Conservation (phyloP, 2,888 invertebrate genomes). For the Drosophila mimetica region DNA sequence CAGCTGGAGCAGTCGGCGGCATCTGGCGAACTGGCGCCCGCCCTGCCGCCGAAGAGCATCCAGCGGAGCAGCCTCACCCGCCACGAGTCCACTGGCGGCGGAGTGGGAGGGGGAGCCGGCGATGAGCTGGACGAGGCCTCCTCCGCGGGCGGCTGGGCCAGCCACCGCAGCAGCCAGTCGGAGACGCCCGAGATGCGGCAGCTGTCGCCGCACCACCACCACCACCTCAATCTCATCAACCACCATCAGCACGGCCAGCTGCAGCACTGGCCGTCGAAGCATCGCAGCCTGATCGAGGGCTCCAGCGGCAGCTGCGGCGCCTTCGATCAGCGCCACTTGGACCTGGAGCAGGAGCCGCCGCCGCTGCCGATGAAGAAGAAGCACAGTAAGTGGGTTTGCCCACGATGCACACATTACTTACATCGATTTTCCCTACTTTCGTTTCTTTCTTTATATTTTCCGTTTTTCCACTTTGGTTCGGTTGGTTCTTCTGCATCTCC, state of each 20-base stretch:
- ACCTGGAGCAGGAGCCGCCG: conserved; percentile 88
- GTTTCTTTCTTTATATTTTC: conserved; percentile 20
- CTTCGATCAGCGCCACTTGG: conserved; percentile 84
- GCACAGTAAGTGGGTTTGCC: conserved; percentile 91
- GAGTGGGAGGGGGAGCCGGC: conserved; percentile 75
- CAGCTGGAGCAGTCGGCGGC: conserved; percentile 31
- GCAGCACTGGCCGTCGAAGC: conserved; percentile 83
- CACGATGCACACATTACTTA: conserved; percentile 67
- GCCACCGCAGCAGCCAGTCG: conserved; percentile 29
- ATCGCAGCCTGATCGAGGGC: conserved; percentile 83
- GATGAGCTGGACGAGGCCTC: conserved; percentile 85
- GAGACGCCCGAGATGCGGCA: conserved; percentile 84
- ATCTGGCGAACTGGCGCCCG: conserved; percentile 59
- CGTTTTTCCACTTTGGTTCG: conserved; percentile 28
- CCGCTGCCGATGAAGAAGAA: conserved; percentile 96
- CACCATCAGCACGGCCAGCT: conserved; percentile 52
- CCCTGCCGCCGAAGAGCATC: conserved; percentile 64
- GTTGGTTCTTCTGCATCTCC: conserved; percentile 26
- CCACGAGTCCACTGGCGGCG: conserved; percentile 86
- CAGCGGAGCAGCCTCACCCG: conserved; percentile 83
- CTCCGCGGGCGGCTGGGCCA: conserved; percentile 71
- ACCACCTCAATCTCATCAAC: conserved; percentile 24
- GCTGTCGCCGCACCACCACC: conserved; percentile 63
- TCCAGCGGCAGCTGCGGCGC: conserved; percentile 61
- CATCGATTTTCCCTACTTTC: conserved; percentile 44